Evolutionary conservation across 2,888 invertebrate genomes (phyloP).

Genomic region (Hoplodrina blanda): DNA sequence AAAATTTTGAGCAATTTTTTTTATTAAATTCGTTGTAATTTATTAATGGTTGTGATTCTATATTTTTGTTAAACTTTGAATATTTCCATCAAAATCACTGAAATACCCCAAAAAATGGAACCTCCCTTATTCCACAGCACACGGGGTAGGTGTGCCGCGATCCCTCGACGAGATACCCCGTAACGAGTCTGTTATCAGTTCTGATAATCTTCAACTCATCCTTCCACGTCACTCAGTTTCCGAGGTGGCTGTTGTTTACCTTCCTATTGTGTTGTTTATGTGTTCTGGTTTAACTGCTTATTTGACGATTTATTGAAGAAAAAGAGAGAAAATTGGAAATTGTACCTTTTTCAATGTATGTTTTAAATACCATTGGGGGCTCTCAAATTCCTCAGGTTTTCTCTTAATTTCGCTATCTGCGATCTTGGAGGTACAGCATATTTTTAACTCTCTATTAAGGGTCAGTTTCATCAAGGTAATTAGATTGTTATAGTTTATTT

Average conservation of each 20-base stretch:
- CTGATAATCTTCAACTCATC: conserved; percentile 66
- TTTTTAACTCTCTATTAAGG: too few relatives aligned
- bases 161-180: conserved; percentile 44
- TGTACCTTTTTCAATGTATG: too few relatives aligned
- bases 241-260: conserved; percentile 33
- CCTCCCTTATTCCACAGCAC: background rate
- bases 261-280: conserved; percentile 6
- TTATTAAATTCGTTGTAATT: too few relatives aligned
- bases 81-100: background rate
- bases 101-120: background rate
- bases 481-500: too few relatives aligned
- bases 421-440: too few relatives aligned
- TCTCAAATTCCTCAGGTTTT: too few relatives aligned
- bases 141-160: conserved; percentile 32
- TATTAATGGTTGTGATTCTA: background rate
- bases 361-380: too few relatives aligned
- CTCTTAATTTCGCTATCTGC: too few relatives aligned
- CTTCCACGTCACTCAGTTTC: conserved; percentile 60
- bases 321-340: too few relatives aligned
- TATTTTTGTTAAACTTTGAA: background rate
- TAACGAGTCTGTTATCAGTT: conserved; percentile 63
- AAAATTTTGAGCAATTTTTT: too few relatives aligned
- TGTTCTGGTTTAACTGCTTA: background rate
- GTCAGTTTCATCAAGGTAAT: too few relatives aligned
- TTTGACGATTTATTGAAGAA: background rate